Evolutionary conservation across 1,140 invertebrate species (phyloP).

Genomic region (Camponotus vicinus): DNA sequence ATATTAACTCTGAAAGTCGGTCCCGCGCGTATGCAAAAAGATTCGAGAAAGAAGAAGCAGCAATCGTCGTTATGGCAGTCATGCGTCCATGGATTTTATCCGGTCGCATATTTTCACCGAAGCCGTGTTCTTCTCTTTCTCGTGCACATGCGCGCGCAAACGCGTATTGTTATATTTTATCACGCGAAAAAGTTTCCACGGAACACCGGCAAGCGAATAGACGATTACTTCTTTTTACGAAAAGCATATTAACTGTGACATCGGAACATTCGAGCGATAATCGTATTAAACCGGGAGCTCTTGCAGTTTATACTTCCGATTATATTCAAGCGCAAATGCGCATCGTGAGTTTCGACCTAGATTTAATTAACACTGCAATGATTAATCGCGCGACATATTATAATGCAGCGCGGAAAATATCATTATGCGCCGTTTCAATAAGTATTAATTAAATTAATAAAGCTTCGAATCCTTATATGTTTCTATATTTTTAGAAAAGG

Average conservation of each 20-base stretch:
- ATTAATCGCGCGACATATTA: slow-evolving; percentile 3
- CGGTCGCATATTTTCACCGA: slow-evolving; percentile 38
- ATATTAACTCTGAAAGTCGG: slow-evolving; percentile 55
- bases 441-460: slow-evolving; percentile 26
- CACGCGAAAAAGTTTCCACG: slow-evolving; percentile 49
- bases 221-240: slow-evolving; percentile 22
- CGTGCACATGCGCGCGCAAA: background rate
- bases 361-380: slow-evolving; percentile 19
- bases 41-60: slow-evolving; percentile 31
- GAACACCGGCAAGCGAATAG: background rate
- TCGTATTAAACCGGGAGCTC: slow-evolving; percentile 39
- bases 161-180: slow-evolving; percentile 52
- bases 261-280: slow-evolving; percentile 38
- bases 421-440: slow-evolving; percentile 10
- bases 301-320: slow-evolving; percentile 54
- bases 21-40: slow-evolving; percentile 28
- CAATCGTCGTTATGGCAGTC: slow-evolving; percentile 42
- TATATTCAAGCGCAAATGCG: slow-evolving; percentile 19
- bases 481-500: background rate
- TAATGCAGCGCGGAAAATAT: background rate
- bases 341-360: slow-evolving; percentile 7
- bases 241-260: slow-evolving; percentile 52
- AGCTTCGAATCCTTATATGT: background rate
- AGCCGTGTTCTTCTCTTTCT: slow-evolving; percentile 5
- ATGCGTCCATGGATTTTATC: slow-evolving; percentile 55